Evolutionary conservation across 2,888 invertebrate genomes (phyloP).

Genomic region (Drosophila longiperda): DNA sequence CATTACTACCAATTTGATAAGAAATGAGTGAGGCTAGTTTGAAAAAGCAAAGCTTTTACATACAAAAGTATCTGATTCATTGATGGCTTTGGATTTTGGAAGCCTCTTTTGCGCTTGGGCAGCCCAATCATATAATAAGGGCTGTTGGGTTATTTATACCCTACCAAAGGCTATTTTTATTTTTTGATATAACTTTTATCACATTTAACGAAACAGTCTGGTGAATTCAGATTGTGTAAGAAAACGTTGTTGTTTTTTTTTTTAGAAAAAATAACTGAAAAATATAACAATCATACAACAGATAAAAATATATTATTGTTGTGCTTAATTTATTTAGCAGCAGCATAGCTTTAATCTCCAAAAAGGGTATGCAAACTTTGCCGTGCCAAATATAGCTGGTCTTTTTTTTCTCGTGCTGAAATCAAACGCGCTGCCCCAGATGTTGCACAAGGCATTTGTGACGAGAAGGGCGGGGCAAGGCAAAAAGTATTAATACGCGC

Average conservation of each 20-base stretch:
- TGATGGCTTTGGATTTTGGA: constrained; percentile 53
- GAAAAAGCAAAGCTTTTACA: constrained; percentile 24
- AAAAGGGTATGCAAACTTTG: neutral
- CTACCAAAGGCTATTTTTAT: neutral
- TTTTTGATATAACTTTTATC: neutral
- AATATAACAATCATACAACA: neutral
- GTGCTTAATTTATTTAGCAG: neutral
- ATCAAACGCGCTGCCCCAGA: constrained; percentile 60
- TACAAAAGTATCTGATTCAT: constrained; percentile 52
- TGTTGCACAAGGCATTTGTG: constrained; percentile 18
- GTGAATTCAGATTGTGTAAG: neutral
- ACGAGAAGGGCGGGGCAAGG: constrained; percentile 21
- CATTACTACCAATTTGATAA: constrained; percentile 14
- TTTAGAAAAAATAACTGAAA: neutral
- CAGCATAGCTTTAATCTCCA: neutral
- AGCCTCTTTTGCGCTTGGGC: constrained; percentile 3
- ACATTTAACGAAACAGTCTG: neutral
- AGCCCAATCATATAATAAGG: constrained; percentile 46
- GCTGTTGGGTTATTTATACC: constrained; percentile 12
- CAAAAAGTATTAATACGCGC: constrained; percentile 62
- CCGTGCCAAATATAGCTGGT: neutral
- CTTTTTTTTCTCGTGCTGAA: constrained; percentile 42
- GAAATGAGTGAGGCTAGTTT: constrained; percentile 22
- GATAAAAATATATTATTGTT: neutral
- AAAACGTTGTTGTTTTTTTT: neutral